Conservation (phyloP, 2,113 vertebrate genomes). For the Odobenus rosmarus region DNA sequence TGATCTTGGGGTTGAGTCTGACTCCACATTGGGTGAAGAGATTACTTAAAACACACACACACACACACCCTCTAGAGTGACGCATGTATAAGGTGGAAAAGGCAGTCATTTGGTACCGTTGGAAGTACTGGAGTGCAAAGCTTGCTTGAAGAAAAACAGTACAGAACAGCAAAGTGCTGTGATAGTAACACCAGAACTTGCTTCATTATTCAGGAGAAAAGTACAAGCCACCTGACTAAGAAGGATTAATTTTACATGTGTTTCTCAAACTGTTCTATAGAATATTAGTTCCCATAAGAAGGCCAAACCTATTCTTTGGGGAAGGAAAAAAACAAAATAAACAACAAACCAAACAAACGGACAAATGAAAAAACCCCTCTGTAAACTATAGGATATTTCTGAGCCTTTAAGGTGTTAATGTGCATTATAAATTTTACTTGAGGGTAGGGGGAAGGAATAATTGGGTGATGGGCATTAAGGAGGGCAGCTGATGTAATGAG, state of each 20-base stretch:
- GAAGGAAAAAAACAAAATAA: neutral
- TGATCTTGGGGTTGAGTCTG: neutral
- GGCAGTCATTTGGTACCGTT: neutral
- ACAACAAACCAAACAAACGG: neutral
- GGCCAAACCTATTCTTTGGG: neutral
- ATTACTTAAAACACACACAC: neutral
- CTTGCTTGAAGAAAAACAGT: neutral
- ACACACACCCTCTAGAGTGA: neutral
- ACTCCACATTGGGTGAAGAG: neutral
- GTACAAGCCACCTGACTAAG: neutral
- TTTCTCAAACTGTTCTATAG: neutral
- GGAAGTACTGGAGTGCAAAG: neutral
- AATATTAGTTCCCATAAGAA: neutral
- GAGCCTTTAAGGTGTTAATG: neutral
- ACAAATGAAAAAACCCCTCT: neutral
- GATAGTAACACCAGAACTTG: neutral
- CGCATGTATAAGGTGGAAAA: neutral
- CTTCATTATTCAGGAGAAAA: neutral
- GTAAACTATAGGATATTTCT: neutral
- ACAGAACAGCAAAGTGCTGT: neutral
- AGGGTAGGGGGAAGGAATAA: neutral
- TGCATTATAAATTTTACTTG: neutral
- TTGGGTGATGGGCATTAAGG: too few species aligned
- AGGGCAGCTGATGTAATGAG: too few species aligned
- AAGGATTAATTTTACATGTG: constrained; percentile 22